Evolutionary conservation across 2,797 vertebrate genomes (phyloP).

Genomic region (Poecile montanus): DNA sequence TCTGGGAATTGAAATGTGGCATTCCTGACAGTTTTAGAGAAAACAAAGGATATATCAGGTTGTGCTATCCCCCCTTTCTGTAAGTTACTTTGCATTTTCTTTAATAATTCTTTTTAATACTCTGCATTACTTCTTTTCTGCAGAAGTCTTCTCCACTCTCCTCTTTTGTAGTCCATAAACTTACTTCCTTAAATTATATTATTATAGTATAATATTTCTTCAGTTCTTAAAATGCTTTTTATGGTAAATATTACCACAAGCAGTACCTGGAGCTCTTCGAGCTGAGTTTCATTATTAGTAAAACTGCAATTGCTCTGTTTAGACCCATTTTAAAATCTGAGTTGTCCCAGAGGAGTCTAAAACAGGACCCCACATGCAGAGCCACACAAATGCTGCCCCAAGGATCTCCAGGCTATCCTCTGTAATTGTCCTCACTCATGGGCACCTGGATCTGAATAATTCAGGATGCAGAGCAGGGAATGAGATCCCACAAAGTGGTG

Average conservation of each 20-base stretch:
- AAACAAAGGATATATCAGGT: background rate
- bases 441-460: background rate
- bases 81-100: background rate
- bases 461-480: background rate
- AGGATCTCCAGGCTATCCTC: background rate
- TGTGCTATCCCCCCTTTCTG: background rate
- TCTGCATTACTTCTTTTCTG: background rate
- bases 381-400: background rate
- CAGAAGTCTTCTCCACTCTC: background rate
- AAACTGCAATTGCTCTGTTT: background rate
- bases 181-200: background rate
- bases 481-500: background rate
- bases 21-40: background rate
- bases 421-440: fast-evolving
- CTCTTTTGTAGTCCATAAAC: background rate
- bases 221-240: background rate
- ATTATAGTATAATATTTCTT: background rate
- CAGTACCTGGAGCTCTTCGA: background rate
- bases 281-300: background rate
- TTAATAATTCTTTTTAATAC: background rate
- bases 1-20: background rate
- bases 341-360: background rate
- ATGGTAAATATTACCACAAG: background rate
- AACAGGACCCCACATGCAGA: background rate
- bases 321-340: background rate